Evolutionary conservation across 2,113 vertebrate species (phyloP).

Genomic region (Podarcis raffonei): DNA sequence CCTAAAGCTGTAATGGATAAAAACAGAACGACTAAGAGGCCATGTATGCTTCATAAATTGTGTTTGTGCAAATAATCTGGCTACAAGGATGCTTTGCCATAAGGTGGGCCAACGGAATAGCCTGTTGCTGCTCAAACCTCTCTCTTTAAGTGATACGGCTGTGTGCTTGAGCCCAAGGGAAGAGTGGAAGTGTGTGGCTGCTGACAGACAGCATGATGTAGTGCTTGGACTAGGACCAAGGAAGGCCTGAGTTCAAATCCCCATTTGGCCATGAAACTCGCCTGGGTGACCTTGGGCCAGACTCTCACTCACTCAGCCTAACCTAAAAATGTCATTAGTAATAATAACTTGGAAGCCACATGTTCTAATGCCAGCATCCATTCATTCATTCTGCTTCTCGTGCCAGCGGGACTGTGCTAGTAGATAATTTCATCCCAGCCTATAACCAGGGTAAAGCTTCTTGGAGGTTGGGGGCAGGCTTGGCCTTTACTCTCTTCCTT

Average conservation of each 20-base stretch:
- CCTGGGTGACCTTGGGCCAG: neutral
- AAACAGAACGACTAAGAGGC: no score
- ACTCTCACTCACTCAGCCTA: neutral
- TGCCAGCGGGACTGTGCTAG: neutral
- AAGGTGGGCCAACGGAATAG: no score
- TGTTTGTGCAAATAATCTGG: neutral
- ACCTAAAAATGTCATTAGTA: neutral
- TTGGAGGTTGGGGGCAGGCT: neutral
- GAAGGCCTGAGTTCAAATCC: neutral
- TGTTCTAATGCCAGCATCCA: neutral
- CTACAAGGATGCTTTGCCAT: neutral
- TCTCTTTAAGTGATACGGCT: neutral
- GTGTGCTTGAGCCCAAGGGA: neutral
- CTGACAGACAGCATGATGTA: neutral
- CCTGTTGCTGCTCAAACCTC: neutral
- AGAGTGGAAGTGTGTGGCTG: no score
- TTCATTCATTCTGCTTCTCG: neutral
- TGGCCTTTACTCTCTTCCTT: neutral
- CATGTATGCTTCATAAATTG: neutral
- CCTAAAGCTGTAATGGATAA: no score
- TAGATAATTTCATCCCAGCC: neutral
- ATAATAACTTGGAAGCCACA: neutral
- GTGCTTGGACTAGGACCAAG: neutral
- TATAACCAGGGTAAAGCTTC: neutral
- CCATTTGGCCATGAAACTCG: neutral